A percentile compares a stretch with the other conserved stretches of the same genome.
These are phyloP conservation scores for Nebria brevicollis DNA, from an alignment of 2,888 invertebrate genomes.

Conservation along the genomic window DNA sequence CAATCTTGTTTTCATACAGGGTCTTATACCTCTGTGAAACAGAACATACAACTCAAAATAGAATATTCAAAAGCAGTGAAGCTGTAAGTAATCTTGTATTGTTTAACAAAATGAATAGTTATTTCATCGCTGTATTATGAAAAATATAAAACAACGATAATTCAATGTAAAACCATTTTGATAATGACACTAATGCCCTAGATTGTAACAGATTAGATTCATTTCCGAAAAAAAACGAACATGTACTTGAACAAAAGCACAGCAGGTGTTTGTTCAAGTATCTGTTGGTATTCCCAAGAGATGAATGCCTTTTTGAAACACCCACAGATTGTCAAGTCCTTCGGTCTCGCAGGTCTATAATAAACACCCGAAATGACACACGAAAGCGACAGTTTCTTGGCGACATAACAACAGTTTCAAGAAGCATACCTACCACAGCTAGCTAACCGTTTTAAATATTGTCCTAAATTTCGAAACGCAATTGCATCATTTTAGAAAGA, in stretches of 20 bases:
- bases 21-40: too few species aligned
- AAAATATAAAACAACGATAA: not conserved
- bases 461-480: not conserved
- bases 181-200: not conserved
- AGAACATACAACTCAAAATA: too few species aligned
- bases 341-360: slow-evolving; percentile 30
- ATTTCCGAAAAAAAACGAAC: not conserved
- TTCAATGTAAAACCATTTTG: not conserved
- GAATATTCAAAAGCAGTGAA: too few species aligned
- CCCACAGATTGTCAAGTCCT: slow-evolving; percentile 5
- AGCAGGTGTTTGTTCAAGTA: slow-evolving; percentile 14
- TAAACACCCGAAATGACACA: slow-evolving; percentile 37
- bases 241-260: slow-evolving; percentile 3
- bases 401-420: slow-evolving; percentile 20
- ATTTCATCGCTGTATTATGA: not conserved
- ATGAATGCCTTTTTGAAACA: slow-evolving; percentile 9
- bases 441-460: not conserved
- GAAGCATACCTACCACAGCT: too few species aligned
- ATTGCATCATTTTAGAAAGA: not conserved
- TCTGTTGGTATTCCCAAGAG: slow-evolving; percentile 6
- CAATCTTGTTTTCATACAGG: too few species aligned
- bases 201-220: not conserved
- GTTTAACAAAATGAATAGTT: too few species aligned
- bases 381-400: slow-evolving; percentile 33
- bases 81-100: too few species aligned